Base-by-base conservation (phyloP, 2,113 vertebrate genomes). In the Carassius carassius region DNA sequence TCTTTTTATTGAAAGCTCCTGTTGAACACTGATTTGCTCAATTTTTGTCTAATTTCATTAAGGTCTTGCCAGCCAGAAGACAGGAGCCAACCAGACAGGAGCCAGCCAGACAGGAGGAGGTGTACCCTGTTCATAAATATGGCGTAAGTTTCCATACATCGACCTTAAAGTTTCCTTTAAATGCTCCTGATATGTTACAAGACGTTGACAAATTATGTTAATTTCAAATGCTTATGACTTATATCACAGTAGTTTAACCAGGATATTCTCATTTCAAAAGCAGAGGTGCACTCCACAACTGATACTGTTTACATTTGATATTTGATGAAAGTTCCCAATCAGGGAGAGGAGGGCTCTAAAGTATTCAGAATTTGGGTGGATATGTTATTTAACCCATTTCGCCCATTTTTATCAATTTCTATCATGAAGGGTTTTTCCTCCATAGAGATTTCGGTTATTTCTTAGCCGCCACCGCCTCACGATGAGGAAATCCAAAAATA, bases 241-340 rank as follows among this genome's bases (percentile, higher is more conserved):
- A 35, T 35, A 69, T 69, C 29, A 35, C 29, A 70, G 16, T 70
- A 21, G 67, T 70, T 70, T 70, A 70, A 37, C 54, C 54, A 56
- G 54, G 54, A 56, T 56, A 56, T 56, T 56, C 54, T 56, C 54
- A 56, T 56, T 21, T 56, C 54, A 56, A 56, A 56, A 56, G 67
- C 67, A 70, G 67, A 70, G 67, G 67, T 70, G 67, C 67, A 70
- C 14, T 32, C 67, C 67, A 70, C 67, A 70, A 37, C 67, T 70
- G 67, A 70, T 70, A 70, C 41, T 70, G 67, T 70, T 19, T 70
- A 70, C 32, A 70, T 70, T 70, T 70, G 67, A 70, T 70, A 70
- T 70, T 37, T 70, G 67, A 70, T 70, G 6, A 70, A 70, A 70
- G 67, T 70, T 70, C 32, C 29, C 67, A 70, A 70, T 70, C 67